phyloP scores from a whole-genome alignment of 2,888 invertebrate species.

The Papilio demoleus region DNA sequence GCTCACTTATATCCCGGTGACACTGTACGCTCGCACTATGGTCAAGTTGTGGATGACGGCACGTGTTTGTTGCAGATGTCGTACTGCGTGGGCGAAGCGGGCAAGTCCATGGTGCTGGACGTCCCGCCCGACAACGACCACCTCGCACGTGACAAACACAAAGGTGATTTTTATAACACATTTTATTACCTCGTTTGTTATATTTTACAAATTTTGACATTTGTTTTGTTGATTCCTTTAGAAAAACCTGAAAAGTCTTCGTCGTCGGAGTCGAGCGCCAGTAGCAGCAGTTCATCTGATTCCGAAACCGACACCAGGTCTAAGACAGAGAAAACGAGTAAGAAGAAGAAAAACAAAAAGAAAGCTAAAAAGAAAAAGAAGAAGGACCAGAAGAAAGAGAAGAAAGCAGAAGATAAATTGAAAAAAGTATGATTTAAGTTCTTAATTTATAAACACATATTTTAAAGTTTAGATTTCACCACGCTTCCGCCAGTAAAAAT shows the following conservation, averaged over 20 bases:
- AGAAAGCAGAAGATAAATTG: constrained; percentile 82
- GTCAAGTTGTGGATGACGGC: not conserved
- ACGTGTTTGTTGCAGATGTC: constrained; percentile 84
- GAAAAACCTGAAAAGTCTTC: constrained; percentile 61
- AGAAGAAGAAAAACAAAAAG: constrained; percentile 81
- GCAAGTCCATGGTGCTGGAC: constrained; percentile 71
- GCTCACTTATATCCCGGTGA: not conserved
- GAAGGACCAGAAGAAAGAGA: constrained; percentile 73
- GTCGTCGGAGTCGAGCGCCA: constrained; percentile 66
- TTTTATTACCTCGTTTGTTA: not conserved
- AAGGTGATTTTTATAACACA: constrained; percentile 49
- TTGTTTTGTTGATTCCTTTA: constrained; percentile 43
- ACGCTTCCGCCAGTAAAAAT: too few species aligned
- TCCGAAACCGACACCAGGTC: constrained; percentile 67
- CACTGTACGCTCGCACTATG: too few species aligned
- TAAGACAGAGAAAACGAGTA: constrained; percentile 77
- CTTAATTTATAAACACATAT: not conserved
- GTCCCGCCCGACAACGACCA: constrained; percentile 53
- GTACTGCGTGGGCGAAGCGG: constrained; percentile 92
- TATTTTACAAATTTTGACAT: not conserved
- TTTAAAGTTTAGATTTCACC: not conserved
- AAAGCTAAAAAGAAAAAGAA: constrained; percentile 76
- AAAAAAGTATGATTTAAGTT: constrained; percentile 67
- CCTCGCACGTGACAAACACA: constrained; percentile 54
- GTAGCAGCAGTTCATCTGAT: constrained; percentile 71